phyloP scores from a whole-genome alignment of 2,113 vertebrate genomes.

The Acinonyx jubatus region DNA sequence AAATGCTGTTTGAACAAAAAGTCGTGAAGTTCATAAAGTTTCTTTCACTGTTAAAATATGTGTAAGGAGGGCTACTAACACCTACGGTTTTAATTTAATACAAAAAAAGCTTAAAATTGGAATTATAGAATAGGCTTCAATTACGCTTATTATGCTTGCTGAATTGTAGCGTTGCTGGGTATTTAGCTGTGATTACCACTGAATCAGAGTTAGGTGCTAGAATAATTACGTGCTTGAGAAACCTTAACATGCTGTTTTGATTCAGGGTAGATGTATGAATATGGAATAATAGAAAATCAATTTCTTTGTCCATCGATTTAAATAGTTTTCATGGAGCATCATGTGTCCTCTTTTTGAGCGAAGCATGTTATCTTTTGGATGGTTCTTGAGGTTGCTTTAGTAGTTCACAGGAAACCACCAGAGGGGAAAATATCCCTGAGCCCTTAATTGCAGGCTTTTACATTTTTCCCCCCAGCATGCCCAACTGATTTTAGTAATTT shows the following conservation, averaged over 20 bases:
- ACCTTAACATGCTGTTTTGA: background rate
- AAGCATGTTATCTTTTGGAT: background rate
- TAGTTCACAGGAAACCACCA: background rate
- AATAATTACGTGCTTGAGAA: background rate
- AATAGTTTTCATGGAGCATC: background rate
- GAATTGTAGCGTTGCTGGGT: background rate
- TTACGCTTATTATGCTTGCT: background rate
- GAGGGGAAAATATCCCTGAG: background rate
- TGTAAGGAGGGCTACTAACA: background rate
- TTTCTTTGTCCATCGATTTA: background rate
- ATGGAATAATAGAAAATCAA: background rate
- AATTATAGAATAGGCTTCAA: background rate
- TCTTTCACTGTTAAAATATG: background rate
- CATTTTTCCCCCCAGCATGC: background rate
- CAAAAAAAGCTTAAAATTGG: background rate
- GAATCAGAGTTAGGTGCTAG: background rate
- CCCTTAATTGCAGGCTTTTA: background rate
- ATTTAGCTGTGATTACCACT: background rate
- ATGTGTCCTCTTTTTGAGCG: background rate
- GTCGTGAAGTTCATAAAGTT: background rate
- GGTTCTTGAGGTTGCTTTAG: background rate
- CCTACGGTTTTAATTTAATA: background rate
- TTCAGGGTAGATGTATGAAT: background rate
- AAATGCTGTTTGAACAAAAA: constrained; percentile 68
- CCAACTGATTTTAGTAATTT: background rate